phyloP scores from a whole-genome alignment of 2,797 vertebrate species.

The Rhinichthys osculus region DNA sequence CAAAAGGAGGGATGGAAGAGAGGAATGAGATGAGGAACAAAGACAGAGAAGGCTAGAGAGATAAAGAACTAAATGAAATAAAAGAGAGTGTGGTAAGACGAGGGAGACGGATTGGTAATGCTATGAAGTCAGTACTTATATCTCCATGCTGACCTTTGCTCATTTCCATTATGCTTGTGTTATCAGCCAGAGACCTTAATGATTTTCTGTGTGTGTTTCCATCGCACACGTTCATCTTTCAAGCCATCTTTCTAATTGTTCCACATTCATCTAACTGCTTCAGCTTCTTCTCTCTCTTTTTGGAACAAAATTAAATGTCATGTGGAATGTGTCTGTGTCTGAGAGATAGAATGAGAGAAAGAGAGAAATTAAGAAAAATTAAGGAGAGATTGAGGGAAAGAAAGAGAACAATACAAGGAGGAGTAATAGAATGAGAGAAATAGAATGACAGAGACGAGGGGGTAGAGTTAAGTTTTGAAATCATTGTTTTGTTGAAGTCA shows the following conservation, averaged over 20 bases:
- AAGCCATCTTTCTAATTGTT: constrained; percentile 27
- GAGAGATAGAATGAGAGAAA: not conserved
- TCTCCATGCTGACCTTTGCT: constrained; percentile 26
- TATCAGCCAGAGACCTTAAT: constrained; percentile 31
- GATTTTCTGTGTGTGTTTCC: not conserved
- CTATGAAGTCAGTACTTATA: constrained; percentile 38
- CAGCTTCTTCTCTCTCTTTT: not conserved
- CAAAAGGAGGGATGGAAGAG: constrained; percentile 12
- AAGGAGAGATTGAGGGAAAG: not conserved
- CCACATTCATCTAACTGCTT: not conserved
- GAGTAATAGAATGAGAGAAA: not conserved
- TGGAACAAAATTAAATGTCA: not conserved
- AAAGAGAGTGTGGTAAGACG: constrained; percentile 26
- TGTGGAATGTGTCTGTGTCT: not conserved
- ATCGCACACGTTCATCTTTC: constrained; percentile 8
- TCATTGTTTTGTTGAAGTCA: not conserved
- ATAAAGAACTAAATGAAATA: constrained; percentile 42
- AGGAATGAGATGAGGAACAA: constrained; percentile 24
- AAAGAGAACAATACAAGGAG: not conserved
- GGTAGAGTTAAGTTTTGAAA: not conserved
- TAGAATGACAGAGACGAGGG: not conserved
- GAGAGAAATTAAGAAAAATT: not conserved
- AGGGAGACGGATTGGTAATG: constrained; percentile 22
- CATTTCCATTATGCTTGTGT: constrained; percentile 20
- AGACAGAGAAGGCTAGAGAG: constrained; percentile 26